phyloP scores from a whole-genome alignment of 2,888 invertebrate genomes.

The Leptopterna dolabrata region DNA sequence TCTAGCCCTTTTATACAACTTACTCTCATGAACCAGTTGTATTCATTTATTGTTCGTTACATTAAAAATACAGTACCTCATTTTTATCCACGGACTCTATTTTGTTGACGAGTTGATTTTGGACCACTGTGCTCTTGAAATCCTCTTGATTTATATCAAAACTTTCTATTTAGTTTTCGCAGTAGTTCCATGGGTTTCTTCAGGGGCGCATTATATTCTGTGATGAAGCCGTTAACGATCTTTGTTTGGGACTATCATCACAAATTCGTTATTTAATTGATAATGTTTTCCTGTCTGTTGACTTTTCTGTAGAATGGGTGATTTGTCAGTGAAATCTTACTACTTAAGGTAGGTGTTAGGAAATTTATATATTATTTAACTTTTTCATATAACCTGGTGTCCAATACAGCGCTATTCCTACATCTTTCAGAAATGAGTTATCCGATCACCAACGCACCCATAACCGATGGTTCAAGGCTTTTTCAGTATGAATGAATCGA shows the following conservation, averaged over 20 bases:
- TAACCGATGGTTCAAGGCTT: not conserved
- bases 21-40: conserved; percentile 50
- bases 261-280: not conserved
- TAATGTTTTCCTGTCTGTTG: not conserved
- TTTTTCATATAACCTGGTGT: conserved; percentile 3
- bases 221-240: not conserved
- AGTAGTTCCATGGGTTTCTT: not conserved
- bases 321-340: not conserved
- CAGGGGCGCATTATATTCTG: not conserved
- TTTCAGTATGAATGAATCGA: too few relatives aligned
- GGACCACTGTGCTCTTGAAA: not conserved
- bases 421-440: not conserved
- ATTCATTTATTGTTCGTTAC: conserved; percentile 55
- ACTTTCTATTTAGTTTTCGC: not conserved
- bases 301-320: not conserved
- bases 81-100: conserved; percentile 35
- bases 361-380: conserved; percentile 11
- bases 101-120: not conserved
- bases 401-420: not conserved
- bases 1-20: conserved; percentile 58
- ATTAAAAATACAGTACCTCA: conserved; percentile 57
- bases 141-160: not conserved
- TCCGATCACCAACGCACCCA: not conserved
- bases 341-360: not conserved
- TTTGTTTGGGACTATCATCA: not conserved